Evolutionary conservation across 2,113 vertebrate species (phyloP).

Genomic region (Coturnix japonica): DNA sequence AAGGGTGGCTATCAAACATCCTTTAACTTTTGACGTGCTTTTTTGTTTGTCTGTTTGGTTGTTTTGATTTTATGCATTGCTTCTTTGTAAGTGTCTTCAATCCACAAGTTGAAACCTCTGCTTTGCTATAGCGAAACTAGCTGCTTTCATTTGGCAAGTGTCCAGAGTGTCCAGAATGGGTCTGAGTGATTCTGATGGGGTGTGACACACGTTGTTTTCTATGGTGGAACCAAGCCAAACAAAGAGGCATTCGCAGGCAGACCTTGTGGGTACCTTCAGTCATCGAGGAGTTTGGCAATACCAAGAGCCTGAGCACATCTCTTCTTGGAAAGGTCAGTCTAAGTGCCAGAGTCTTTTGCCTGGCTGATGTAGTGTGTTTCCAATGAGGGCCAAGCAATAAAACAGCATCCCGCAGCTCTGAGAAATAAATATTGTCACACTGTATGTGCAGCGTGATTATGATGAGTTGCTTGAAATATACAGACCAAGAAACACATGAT

Average conservation of each 20-base stretch:
- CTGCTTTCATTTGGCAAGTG: background rate
- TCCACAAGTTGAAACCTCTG: background rate
- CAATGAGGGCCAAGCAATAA: background rate
- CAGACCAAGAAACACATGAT: background rate
- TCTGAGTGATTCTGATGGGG: background rate
- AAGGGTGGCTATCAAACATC: background rate
- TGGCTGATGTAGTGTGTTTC: background rate
- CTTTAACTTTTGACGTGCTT: background rate
- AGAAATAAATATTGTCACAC: background rate
- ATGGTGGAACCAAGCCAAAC: background rate
- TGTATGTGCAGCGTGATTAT: background rate
- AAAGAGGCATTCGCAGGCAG: background rate
- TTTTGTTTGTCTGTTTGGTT: background rate
- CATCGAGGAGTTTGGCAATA: background rate
- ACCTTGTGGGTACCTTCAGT: background rate
- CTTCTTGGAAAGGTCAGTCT: background rate
- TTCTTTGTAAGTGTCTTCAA: background rate
- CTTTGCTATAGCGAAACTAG: background rate
- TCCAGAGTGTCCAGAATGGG: background rate
- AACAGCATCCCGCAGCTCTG: background rate
- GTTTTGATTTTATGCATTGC: background rate
- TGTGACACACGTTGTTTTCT: background rate
- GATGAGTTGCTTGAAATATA: background rate
- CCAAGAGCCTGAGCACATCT: background rate
- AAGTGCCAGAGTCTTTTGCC: background rate